phyloP scores from a whole-genome alignment of 23 tunicate species.

The Trididemnum nubilum region DNA sequence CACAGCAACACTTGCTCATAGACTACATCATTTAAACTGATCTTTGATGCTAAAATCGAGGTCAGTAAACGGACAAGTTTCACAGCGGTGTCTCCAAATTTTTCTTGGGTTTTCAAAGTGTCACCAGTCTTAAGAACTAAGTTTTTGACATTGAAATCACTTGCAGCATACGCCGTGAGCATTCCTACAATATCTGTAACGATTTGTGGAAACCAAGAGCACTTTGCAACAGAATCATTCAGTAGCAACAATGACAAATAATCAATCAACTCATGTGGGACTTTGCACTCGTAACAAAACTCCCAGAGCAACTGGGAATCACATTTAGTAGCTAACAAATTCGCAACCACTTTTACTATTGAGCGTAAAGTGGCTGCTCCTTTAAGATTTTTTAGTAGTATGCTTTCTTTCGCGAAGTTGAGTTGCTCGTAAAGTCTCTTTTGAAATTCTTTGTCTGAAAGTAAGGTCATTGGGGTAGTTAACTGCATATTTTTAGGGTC shows the following conservation, averaged over 20 bases:
- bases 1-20: slow-evolving; percentile 64
- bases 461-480: slow-evolving; percentile 74
- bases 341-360: slow-evolving; percentile 53
- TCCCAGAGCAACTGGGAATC: slow-evolving; percentile 57
- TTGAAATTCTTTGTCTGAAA: slow-evolving; percentile 54
- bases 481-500: slow-evolving; percentile 83
- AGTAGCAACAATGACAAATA: slow-evolving; percentile 22
- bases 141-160: slow-evolving; percentile 78
- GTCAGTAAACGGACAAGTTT: slow-evolving; percentile 31
- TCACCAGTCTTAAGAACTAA: slow-evolving; percentile 12
- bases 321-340: slow-evolving; percentile 76
- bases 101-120: slow-evolving; percentile 22
- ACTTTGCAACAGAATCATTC: slow-evolving; percentile 14
- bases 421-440: slow-evolving; percentile 47
- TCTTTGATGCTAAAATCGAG: slow-evolving; percentile 29
- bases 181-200: slow-evolving; percentile 39
- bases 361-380: slow-evolving; percentile 48
- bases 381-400: slow-evolving; percentile 31
- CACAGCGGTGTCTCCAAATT: slow-evolving; percentile 35
- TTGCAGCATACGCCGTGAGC: slow-evolving; percentile 69
- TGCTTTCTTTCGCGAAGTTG: slow-evolving; percentile 28
- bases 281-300: slow-evolving; percentile 40
- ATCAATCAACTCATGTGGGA: slow-evolving; percentile 31
- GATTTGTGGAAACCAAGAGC: slow-evolving; percentile 65
- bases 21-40: slow-evolving; percentile 16